These are phyloP conservation scores for Oxyscelio sp. DNA, from an alignment of 2,888 invertebrate species.

Conservation along the genomic window DNA sequence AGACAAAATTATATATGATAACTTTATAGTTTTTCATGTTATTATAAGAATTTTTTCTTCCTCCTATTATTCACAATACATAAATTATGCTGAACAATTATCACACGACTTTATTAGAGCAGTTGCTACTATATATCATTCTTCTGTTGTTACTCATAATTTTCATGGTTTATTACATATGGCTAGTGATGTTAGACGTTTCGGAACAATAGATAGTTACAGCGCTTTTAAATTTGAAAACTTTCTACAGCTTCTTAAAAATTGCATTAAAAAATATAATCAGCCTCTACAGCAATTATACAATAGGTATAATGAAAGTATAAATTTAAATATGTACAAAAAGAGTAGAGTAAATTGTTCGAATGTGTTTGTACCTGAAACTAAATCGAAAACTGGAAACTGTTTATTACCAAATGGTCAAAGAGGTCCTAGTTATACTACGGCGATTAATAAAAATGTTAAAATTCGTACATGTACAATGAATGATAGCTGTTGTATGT, in stretches of 20 bases:
- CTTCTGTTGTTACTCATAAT: no score
- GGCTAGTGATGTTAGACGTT: constrained; percentile 30
- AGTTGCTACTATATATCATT: no score
- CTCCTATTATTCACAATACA: background rate
- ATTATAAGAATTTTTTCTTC: background rate
- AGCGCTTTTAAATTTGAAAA: constrained; percentile 38
- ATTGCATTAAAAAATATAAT: constrained; percentile 8
- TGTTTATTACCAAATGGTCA: constrained; percentile 1
- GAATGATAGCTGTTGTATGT: background rate
- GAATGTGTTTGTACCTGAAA: background rate
- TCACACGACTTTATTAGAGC: no score
- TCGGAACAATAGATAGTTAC: constrained; percentile 14
- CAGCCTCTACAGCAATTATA: constrained; percentile 25
- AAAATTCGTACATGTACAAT: background rate
- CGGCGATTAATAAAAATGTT: background rate
- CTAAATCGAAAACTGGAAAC: background rate
- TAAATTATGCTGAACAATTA: constrained; percentile 42
- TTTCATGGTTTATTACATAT: no score
- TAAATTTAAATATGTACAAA: background rate
- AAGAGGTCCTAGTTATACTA: background rate
- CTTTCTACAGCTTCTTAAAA: constrained; percentile 18
- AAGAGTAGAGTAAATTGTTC: background rate
- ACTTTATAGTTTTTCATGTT: constrained; percentile 4
- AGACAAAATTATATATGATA: background rate
- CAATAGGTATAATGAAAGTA: constrained; percentile 12